Conservation (phyloP, 2,113 vertebrate genomes). For the Tinamus guttatus region DNA sequence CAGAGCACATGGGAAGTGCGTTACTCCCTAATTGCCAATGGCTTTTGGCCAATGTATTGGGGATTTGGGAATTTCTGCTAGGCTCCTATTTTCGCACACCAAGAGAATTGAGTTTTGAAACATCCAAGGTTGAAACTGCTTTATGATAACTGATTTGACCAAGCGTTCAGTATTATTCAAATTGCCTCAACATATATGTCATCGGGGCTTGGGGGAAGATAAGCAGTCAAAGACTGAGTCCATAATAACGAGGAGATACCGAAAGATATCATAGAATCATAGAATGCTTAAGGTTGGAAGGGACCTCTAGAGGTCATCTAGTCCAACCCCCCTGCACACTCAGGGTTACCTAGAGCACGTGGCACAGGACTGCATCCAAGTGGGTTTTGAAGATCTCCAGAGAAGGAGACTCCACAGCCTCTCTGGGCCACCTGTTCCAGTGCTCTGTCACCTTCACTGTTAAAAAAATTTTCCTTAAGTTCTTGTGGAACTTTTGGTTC, state of each 20-base stretch:
- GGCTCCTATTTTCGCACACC: not conserved
- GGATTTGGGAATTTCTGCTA: not conserved
- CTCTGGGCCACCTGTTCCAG: too few species aligned
- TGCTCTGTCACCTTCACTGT: too few species aligned
- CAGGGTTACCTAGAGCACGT: too few species aligned
- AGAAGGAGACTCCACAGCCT: too few species aligned
- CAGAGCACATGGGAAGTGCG: not conserved
- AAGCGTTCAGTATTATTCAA: not conserved
- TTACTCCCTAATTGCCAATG: rapidly evolving
- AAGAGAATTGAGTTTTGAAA: not conserved
- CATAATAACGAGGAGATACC: not conserved
- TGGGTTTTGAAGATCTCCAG: too few species aligned
- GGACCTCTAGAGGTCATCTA: too few species aligned
- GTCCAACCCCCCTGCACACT: too few species aligned
- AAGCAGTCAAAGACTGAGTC: not conserved
- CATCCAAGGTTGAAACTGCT: not conserved
- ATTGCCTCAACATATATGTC: not conserved
- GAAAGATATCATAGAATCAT: too few species aligned
- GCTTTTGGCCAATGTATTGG: not conserved
- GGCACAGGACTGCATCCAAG: too few species aligned
- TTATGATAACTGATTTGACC: not conserved
- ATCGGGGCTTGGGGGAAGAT: not conserved
- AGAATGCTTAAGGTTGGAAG: too few species aligned
- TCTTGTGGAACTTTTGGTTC: too few species aligned
- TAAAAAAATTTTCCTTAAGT: too few species aligned